Conservation (phyloP, 2,797 vertebrate genomes). For the Emydoidea blandingii region DNA sequence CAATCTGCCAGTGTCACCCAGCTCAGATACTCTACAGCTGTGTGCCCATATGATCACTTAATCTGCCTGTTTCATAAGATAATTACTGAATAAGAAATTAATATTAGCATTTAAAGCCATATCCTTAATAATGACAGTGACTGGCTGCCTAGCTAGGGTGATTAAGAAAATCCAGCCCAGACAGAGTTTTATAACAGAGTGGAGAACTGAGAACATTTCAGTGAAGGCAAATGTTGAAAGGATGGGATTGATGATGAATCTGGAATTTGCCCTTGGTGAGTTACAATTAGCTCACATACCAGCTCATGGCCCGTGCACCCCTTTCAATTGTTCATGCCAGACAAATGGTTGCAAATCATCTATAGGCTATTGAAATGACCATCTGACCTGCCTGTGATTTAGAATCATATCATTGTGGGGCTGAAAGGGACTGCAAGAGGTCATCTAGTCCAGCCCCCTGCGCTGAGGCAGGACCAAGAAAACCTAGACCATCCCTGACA, state of each 20-base stretch:
- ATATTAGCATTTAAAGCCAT: not conserved
- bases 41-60: slow-evolving; percentile 34
- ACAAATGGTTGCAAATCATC: not conserved
- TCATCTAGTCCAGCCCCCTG: not conserved
- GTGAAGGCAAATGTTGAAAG: rapidly evolving
- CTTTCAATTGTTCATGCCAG: not conserved
- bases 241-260: not conserved
- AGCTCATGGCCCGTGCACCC: not conserved
- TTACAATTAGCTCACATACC: rapidly evolving
- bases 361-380: not conserved
- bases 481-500: not conserved
- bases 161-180: not conserved
- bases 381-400: not conserved
- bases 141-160: not conserved
- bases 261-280: not conserved
- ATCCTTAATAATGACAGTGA: not conserved
- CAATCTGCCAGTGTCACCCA: slow-evolving; percentile 54
- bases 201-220: not conserved
- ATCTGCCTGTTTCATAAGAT: slow-evolving; percentile 60
- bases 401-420: not conserved
- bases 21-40: slow-evolving; percentile 52
- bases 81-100: slow-evolving; percentile 57
- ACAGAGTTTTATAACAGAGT: not conserved
- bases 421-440: not conserved
- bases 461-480: not conserved